These are phyloP conservation scores for Indri indri DNA, from an alignment of 2,113 vertebrate genomes.

Conservation along the genomic window DNA sequence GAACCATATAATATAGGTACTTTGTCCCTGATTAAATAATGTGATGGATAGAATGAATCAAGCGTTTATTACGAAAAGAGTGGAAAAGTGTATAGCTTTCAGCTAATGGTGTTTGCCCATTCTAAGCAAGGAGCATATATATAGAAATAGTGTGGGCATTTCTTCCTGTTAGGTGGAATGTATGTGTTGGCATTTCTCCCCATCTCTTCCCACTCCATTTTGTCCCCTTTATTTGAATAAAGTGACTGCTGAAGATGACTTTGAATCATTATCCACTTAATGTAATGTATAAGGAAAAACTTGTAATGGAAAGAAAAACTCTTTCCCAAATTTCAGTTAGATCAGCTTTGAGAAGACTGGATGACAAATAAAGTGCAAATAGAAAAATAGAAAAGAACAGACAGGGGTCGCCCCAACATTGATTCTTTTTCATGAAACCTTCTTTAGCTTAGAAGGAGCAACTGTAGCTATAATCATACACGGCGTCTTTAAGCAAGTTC, in stretches of 20 bases:
- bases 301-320: conserved; percentile 38
- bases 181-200: conserved; percentile 69
- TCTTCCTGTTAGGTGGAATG: conserved; percentile 73
- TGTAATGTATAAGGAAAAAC: conserved; percentile 36
- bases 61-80: conserved; percentile 75
- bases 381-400: neutral
- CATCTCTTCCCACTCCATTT: conserved; percentile 34
- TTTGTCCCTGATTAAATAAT: conserved; percentile 75
- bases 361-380: conserved; percentile 54
- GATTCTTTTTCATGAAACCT: conserved; percentile 69
- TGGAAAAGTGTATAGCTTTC: conserved; percentile 73
- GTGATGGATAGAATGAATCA: conserved; percentile 76
- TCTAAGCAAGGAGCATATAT: conserved; percentile 73
- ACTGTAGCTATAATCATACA: conserved; percentile 14
- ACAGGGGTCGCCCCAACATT: neutral
- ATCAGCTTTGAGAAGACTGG: conserved; percentile 1
- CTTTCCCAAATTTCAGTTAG: neutral
- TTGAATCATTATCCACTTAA: conserved; percentile 64
- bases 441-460: conserved; percentile 58
- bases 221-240: conserved; percentile 60
- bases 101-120: conserved; percentile 77
- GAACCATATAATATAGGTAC: conserved; percentile 75
- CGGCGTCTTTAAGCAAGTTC: conserved; percentile 45
- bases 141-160: conserved; percentile 66
- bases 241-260: conserved; percentile 68